Conservation (phyloP, 1,140 invertebrate genomes). For the Drosophila rhopaloa region DNA sequence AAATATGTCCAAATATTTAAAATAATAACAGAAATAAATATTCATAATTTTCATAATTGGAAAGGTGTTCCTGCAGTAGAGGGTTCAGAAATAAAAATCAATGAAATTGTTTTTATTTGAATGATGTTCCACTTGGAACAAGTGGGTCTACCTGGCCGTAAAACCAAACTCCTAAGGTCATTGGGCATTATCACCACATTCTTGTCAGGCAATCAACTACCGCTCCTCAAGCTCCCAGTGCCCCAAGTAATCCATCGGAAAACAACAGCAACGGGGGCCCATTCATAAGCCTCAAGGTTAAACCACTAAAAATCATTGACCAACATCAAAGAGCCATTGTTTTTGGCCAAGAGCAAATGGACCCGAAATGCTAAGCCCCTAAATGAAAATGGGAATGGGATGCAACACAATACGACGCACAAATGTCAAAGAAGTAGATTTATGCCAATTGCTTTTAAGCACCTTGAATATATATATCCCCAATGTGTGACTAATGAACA, state of each 20-base stretch:
- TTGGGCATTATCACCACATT: slow-evolving; percentile 41
- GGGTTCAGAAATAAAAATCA: too few species aligned
- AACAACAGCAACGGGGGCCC: slow-evolving; percentile 49
- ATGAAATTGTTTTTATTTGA: slow-evolving; percentile 54
- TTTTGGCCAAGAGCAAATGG: slow-evolving; percentile 57
- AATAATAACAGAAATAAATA: too few species aligned
- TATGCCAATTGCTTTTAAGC: slow-evolving; percentile 75
- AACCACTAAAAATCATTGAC: slow-evolving; percentile 79
- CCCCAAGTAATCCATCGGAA: not conserved
- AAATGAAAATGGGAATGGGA: slow-evolving; percentile 45
- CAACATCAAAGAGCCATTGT: slow-evolving; percentile 76
- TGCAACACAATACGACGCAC: slow-evolving; percentile 27
- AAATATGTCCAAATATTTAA: too few species aligned
- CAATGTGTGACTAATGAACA: slow-evolving; percentile 75
- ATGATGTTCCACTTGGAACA: slow-evolving; percentile 46
- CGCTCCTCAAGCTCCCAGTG: slow-evolving; percentile 14
- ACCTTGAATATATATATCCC: slow-evolving; percentile 49
- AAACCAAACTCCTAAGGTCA: slow-evolving; percentile 27
- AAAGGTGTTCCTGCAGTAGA: too few species aligned
- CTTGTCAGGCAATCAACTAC: slow-evolving; percentile 40
- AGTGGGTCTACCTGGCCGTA: slow-evolving; percentile 39
- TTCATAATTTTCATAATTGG: too few species aligned
- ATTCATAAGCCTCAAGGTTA: slow-evolving; percentile 80
- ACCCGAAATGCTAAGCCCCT: slow-evolving; percentile 46
- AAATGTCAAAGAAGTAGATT: slow-evolving; percentile 61